Evolutionary conservation across 2,888 invertebrate species (phyloP).

Genomic region (Pyrrhosoma nymphula): DNA sequence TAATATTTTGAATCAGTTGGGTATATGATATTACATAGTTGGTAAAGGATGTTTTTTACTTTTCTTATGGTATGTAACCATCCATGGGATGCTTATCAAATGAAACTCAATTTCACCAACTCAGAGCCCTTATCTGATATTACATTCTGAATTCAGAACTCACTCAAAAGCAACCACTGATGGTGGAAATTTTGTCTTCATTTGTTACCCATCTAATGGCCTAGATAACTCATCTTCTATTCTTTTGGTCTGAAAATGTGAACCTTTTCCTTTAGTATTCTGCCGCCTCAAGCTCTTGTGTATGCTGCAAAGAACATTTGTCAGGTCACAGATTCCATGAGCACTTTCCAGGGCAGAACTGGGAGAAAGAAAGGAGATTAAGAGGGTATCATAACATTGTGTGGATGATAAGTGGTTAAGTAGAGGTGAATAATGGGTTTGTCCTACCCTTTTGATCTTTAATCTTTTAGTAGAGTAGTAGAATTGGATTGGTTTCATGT

Average conservation of each 20-base stretch:
- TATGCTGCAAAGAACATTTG: conserved; percentile 47
- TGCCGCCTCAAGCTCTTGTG: conserved; percentile 39
- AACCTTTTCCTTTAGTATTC: conserved; percentile 49
- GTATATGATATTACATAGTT: neutral
- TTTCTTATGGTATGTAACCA: neutral
- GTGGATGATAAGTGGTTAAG: conserved; percentile 48
- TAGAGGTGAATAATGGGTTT: conserved; percentile 57
- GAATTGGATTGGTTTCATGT: neutral
- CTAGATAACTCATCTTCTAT: conserved; percentile 41
- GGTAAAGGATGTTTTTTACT: neutral
- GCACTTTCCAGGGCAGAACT: conserved; percentile 50
- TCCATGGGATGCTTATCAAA: neutral
- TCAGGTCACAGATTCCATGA: conserved; percentile 39
- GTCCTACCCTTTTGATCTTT: conserved; percentile 12
- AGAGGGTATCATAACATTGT: conserved; percentile 51
- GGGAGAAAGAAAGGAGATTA: conserved; percentile 62
- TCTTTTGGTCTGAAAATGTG: conserved; percentile 45
- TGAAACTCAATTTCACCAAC: neutral
- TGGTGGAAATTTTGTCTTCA: neutral
- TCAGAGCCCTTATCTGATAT: neutral
- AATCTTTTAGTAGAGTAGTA: neutral
- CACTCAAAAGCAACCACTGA: neutral
- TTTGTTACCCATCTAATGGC: neutral
- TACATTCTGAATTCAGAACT: neutral
- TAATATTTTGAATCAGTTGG: neutral